Conservation (phyloP, 1,140 invertebrate species). For the Eueides isabella region DNA sequence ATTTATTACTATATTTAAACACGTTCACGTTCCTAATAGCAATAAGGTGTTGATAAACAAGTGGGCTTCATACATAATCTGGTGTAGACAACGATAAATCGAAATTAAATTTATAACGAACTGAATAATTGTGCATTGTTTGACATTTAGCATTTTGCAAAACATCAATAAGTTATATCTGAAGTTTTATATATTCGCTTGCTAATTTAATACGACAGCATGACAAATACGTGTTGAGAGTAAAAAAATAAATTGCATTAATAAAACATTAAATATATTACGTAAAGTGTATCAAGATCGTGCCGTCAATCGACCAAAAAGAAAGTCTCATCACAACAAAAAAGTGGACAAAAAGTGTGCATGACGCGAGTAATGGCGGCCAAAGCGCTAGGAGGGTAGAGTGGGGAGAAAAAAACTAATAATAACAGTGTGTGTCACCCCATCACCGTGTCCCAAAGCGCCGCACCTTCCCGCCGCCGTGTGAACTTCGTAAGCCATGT, state of each 20-base stretch:
- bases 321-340: constrained; percentile 49
- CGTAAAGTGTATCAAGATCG: constrained; percentile 22
- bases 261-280: constrained; percentile 24
- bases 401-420: constrained; percentile 79
- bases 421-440: constrained; percentile 79
- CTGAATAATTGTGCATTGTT: constrained; percentile 21
- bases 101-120: constrained; percentile 16
- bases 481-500: constrained; percentile 66
- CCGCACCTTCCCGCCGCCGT: constrained; percentile 64
- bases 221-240: constrained; percentile 16
- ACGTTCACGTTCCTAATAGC: constrained; percentile 26
- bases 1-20: constrained; percentile 35
- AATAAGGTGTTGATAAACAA: constrained; percentile 29
- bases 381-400: constrained; percentile 52
- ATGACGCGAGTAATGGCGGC: constrained; percentile 70
- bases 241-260: constrained; percentile 10
- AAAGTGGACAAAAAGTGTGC: constrained; percentile 67
- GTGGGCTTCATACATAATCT: constrained; percentile 13
- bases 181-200: constrained; percentile 16
- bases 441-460: constrained; percentile 64
- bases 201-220: constrained; percentile 18
- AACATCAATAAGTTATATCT: constrained; percentile 24
- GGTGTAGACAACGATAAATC: constrained; percentile 11
- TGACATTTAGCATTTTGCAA: constrained; percentile 24
- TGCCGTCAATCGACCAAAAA: constrained; percentile 42